Base-by-base conservation (phyloP, 2,113 vertebrate species). In the Excalfactoria chinensis region DNA sequence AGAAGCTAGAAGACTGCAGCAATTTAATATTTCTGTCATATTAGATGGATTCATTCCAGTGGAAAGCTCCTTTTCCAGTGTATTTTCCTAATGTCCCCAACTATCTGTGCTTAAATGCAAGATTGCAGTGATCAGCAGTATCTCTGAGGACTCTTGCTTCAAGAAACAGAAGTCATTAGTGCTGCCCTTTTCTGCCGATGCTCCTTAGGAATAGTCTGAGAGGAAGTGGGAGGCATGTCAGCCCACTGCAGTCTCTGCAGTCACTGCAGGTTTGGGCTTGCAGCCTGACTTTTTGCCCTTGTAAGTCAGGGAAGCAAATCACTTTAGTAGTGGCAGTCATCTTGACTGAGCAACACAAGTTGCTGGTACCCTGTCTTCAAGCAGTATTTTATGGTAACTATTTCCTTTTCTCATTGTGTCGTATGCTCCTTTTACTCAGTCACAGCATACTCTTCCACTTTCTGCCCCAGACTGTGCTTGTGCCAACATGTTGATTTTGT, bases 241-340 rank as follows among this genome's bases (percentile, higher is more conserved):
- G 30, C 30, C 35, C 30, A 25, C 30, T 78, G 75, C 46, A 64
- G 32, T 18, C 16, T 16, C n/a, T n/a, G n/a, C n/a, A n/a, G n/a
- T n/a, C n/a, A 37, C 37, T 37, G 37, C 37, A 37, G 37, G 37
- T n/a, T n/a, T n/a, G n/a, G 59, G 20, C 17, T 41, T 17, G 26
- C 37, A 25, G 34, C 30, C 63, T 35, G 20, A 49, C 9, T 49
- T 69, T 37, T n/a, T 64, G 32, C 49, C 58, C 43, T 49, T 14
- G 4, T 4, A 23, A 72, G 44, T 43, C 9, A 1, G 3, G 30
- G 17, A 43, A 17, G 60, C 13, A 41, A 34, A 48, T 40, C 32
- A 1, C 7, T 48, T 74, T 14, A 35, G 34, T 19, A 41, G 56
- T 37, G 55, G 40, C 46, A 22, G 0, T 56, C 1, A 0, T 19